phyloP scores from a whole-genome alignment of 1,140 invertebrate genomes.

The Araneus ventricosus region DNA sequence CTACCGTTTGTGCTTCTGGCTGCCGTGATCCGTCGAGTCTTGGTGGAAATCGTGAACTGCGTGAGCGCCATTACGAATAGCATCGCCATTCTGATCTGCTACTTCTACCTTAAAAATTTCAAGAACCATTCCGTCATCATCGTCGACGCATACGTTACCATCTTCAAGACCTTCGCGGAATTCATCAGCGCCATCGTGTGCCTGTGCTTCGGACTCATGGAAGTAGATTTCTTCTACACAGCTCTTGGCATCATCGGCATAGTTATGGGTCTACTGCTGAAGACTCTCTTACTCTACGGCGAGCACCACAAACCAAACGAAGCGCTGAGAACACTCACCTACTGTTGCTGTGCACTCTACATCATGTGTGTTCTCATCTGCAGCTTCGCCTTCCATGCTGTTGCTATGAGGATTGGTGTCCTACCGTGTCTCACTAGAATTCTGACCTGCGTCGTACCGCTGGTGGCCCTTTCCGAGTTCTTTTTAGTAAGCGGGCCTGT shows the following conservation, averaged over 20 bases:
- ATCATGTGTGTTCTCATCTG: background rate
- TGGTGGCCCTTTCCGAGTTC: constrained; percentile 28
- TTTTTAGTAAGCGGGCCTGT: background rate
- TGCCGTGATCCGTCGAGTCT: background rate
- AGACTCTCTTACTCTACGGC: background rate
- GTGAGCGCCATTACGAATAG: background rate
- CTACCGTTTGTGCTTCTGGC: background rate
- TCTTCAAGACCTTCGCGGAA: constrained; percentile 47
- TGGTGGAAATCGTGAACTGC: background rate
- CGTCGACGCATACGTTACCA: constrained; percentile 25
- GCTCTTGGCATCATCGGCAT: background rate
- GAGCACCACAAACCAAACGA: background rate
- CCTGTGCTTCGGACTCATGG: constrained; percentile 47
- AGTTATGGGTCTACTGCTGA: background rate
- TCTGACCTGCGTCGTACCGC: constrained; percentile 3
- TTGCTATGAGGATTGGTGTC: background rate
- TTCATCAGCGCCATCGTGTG: constrained; percentile 50
- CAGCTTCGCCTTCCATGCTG: background rate
- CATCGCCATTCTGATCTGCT: constrained; percentile 41
- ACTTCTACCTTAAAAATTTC: constrained; percentile 56
- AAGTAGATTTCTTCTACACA: constrained; percentile 9
- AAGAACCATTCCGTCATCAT: background rate
- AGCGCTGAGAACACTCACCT: background rate
- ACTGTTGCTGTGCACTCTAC: background rate
- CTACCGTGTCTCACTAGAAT: constrained; percentile 6